These are phyloP conservation scores for Protobothrops flavoviridis DNA, from an alignment of 2,113 vertebrate species.

Conservation along the genomic window DNA sequence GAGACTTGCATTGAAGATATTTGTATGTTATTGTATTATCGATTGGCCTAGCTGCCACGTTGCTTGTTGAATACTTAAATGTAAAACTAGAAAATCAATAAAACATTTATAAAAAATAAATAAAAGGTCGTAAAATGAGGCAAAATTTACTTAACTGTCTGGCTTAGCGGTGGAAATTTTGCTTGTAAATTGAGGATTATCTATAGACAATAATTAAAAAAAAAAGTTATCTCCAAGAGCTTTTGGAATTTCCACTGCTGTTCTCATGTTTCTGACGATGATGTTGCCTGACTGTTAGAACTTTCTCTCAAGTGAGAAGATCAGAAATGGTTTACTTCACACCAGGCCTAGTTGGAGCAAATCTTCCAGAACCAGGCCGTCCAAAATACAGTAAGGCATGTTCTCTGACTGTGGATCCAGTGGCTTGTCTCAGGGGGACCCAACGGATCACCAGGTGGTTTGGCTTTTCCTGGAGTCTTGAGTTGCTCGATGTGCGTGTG, in stretches of 20 bases:
- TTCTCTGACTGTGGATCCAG: constrained; percentile 10
- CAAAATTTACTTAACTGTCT: no score
- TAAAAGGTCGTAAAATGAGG: no score
- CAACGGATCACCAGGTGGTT: neutral
- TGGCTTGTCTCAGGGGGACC: neutral
- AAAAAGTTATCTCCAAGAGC: neutral
- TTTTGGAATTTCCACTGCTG: neutral
- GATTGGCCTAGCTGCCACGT: no score
- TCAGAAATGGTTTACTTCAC: constrained; percentile 12
- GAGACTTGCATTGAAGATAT: no score
- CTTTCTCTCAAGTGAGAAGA: neutral
- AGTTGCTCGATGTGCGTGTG: neutral
- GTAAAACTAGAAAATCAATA: no score
- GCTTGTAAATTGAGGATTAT: no score
- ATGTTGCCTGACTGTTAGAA: neutral
- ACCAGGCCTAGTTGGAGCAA: neutral
- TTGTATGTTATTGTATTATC: no score
- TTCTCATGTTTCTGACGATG: neutral
- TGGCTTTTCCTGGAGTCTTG: neutral
- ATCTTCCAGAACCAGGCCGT: neutral
- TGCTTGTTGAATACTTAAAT: no score
- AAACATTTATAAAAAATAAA: no score
- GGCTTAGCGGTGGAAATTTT: no score
- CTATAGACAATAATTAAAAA: no score
- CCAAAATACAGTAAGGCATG: neutral